phyloP scores from a whole-genome alignment of 2,888 invertebrate species.

The Netelia melanura region DNA sequence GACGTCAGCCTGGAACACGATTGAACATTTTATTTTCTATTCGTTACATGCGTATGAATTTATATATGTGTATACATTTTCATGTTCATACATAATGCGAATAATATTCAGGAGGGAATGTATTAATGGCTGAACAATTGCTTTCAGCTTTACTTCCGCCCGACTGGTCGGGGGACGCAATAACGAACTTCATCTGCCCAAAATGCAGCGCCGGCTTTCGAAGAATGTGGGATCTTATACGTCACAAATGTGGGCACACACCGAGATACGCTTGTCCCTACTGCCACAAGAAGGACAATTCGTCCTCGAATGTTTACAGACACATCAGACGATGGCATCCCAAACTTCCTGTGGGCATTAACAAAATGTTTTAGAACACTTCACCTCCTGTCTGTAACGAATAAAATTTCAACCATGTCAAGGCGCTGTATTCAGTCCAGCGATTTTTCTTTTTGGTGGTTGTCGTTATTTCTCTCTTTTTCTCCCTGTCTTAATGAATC shows the following conservation, averaged over 20 bases:
- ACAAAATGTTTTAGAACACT: conserved; percentile 78
- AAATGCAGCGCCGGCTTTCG: conserved; percentile 81
- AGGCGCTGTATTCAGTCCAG: neutral
- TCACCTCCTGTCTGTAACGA: conserved; percentile 42
- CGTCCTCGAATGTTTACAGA: conserved; percentile 83
- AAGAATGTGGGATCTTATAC: conserved; percentile 81
- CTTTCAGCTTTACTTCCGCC: conserved; percentile 77
- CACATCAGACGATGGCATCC: conserved; percentile 84
- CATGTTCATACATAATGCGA: neutral
- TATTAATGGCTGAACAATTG: conserved; percentile 38
- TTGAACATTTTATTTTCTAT: conserved; percentile 5
- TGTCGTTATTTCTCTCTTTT: neutral
- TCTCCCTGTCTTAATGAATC: neutral
- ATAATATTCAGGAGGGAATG: neutral
- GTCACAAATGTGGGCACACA: conserved; percentile 84
- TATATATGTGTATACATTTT: neutral
- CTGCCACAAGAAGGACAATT: conserved; percentile 84
- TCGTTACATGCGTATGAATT: conserved; percentile 31
- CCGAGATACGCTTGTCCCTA: conserved; percentile 84
- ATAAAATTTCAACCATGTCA: conserved; percentile 43
- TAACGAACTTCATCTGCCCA: conserved; percentile 79
- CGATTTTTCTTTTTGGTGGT: conserved; percentile 3
- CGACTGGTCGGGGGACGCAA: conserved; percentile 67
- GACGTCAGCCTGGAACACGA: conserved; percentile 19
- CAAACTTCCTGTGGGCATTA: conserved; percentile 78